A percentile compares a stretch with the other conserved stretches of the same genome.
phyloP scores from a whole-genome alignment of 2,113 vertebrate genomes.

The Isichthys henryi region DNA sequence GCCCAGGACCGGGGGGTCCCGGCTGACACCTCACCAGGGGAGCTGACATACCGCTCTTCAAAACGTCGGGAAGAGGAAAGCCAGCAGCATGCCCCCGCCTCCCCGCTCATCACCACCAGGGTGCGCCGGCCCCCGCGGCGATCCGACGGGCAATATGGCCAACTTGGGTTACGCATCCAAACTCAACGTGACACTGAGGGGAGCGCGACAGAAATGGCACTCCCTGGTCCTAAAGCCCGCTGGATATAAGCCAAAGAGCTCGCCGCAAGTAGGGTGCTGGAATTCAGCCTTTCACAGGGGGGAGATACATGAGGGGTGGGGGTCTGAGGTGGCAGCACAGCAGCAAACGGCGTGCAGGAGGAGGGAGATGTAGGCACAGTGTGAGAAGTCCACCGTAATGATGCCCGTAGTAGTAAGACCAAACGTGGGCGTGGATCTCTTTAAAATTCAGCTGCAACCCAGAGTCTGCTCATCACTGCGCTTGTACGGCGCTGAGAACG shows the following conservation, averaged over 20 bases:
- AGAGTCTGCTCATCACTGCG: conserved; percentile 57
- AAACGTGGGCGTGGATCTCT: conserved; percentile 61
- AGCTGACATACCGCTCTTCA: background rate
- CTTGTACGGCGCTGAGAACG: conserved; percentile 69
- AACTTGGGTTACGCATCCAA: background rate
- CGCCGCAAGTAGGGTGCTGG: background rate
- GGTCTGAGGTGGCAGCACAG: background rate
- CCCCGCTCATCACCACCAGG: background rate
- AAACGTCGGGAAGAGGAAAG: background rate
- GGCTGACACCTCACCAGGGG: background rate
- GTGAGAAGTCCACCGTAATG: conserved; percentile 56
- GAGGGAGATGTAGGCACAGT: conserved; percentile 30
- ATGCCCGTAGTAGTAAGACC: conserved; percentile 56
- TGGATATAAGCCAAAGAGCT: background rate
- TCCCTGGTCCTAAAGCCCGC: background rate
- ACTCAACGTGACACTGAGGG: background rate
- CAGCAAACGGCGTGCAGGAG: background rate
- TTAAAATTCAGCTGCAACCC: conserved; percentile 70
- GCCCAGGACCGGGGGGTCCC: background rate
- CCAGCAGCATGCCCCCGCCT: background rate
- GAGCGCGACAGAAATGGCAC: background rate
- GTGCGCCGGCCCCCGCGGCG: background rate
- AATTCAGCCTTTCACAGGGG: background rate
- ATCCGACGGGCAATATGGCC: background rate
- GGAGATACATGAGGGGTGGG: background rate